Evolutionary conservation across 1,140 invertebrate species (phyloP), one percentile per base, ranked within the genome.

Genomic region (Vanessa atalanta): DNA sequence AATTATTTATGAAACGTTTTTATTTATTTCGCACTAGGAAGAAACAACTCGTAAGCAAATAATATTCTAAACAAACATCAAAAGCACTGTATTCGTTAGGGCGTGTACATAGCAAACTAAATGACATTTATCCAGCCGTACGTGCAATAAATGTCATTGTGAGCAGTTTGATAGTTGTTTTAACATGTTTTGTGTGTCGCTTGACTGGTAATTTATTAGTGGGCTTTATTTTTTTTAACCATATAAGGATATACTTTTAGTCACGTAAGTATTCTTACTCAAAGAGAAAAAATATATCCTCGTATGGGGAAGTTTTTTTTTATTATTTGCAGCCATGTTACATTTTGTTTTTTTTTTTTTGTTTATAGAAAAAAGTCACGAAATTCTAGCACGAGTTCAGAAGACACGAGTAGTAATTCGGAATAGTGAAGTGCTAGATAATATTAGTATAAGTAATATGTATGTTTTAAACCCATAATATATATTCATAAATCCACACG

Each of bases 311-410:
- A 65, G 61, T 76, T 70, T 73, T 51, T 31, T 70, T 75, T 77
- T 79, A 75, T 75, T 74, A 78, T 85, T 84, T 81, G 70, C 77
- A 72, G 65, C 77, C 75, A 79, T 81, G 79, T 81, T 77, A 87
- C 81, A 77, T 83, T 64, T 85, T 79, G 80, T 88, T 76, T 88
- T 88, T 84, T 84, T n/a, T 82, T 85, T 70, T 73, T 86, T 87
- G 80, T 88, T 93, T 93, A 86, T 93, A 93, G 91, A 93, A 93
- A 93, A 93, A 88, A 89, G 77, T 87, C 90, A 84, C 88, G 90
- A 88, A 92, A 91, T 75, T 88, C 87, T 89, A 92, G 88, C 86
- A 92, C 91, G 83, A 91, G 91, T 85, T 92, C 89, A 60, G 89
- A 88, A 87, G 89, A 91, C 86, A 88, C 89, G 76, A 89, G 85